Percentiles rank a stretch among this genome's conserved stretches.
phyloP scores from a whole-genome alignment of 2,888 invertebrate species.

The Autographa gamma region DNA sequence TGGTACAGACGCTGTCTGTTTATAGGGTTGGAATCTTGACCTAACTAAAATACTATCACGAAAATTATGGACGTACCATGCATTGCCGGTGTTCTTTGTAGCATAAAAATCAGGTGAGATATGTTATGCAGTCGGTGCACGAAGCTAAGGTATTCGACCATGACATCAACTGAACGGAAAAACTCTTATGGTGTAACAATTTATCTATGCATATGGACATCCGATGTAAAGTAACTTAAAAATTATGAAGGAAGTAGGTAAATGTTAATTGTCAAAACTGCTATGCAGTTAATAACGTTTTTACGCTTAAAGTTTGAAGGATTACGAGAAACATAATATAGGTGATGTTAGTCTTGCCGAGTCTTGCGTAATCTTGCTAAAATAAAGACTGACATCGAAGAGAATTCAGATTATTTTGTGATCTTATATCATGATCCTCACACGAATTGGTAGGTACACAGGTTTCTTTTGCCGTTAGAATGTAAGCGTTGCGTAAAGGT shows the following conservation, averaged over 20 bases:
- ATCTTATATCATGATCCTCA: no score
- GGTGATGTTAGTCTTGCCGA: no score
- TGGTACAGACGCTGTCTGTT: background rate
- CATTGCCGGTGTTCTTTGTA: conserved; percentile 23
- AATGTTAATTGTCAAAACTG: no score
- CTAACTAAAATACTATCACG: conserved; percentile 13
- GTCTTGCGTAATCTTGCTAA: no score
- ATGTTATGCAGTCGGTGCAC: conserved; percentile 23
- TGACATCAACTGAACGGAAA: conserved; percentile 24
- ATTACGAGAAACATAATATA: no score
- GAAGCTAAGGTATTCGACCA: conserved; percentile 11
- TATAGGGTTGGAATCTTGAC: conserved; percentile 7
- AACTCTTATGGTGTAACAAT: conserved; percentile 10
- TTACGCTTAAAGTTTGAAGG: no score
- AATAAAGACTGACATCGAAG: no score
- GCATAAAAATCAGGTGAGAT: conserved; percentile 31
- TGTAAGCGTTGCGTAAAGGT: background rate
- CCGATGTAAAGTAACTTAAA: background rate
- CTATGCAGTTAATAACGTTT: no score
- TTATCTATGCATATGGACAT: background rate
- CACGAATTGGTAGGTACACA: no score
- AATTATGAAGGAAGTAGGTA: no score
- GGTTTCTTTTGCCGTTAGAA: no score
- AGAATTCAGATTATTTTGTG: no score
- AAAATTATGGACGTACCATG: conserved; percentile 24